phyloP scores from a whole-genome alignment of 2,797 vertebrate genomes.

The Scolopax bukidnonensis region DNA sequence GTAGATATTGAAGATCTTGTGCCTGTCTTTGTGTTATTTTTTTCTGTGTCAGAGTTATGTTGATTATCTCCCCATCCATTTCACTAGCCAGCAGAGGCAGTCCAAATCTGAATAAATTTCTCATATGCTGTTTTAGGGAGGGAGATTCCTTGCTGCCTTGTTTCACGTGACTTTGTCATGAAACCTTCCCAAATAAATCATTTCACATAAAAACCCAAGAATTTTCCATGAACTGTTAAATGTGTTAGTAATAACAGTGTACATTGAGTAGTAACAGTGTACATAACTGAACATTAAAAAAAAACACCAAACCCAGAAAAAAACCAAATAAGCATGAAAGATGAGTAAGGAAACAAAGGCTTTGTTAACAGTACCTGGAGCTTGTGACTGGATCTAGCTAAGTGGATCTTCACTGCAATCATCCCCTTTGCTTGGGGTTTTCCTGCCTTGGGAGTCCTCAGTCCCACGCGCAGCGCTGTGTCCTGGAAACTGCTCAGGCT shows the following conservation, averaged over 20 bases:
- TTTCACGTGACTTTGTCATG: neutral
- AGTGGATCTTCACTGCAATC: neutral
- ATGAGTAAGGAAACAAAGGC: neutral
- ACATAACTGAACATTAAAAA: neutral
- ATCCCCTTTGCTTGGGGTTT: neutral
- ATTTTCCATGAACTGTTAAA: neutral
- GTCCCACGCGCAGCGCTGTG: neutral
- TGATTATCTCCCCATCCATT: neutral
- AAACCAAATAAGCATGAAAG: neutral
- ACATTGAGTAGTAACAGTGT: neutral
- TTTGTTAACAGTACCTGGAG: neutral
- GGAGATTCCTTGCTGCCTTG: neutral
- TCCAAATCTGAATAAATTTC: neutral
- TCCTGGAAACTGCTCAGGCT: neutral
- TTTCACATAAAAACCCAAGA: neutral
- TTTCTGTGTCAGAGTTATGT: neutral
- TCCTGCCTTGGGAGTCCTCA: neutral
- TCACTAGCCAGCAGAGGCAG: neutral
- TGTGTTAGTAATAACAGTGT: neutral
- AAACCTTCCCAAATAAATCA: neutral
- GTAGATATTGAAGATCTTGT: neutral
- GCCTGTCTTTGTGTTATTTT: neutral
- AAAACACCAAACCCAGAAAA: neutral
- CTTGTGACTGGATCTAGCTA: neutral
- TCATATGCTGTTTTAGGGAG: neutral